Conservation (phyloP, 2,113 vertebrate genomes). For the Hemibates koningsi region DNA sequence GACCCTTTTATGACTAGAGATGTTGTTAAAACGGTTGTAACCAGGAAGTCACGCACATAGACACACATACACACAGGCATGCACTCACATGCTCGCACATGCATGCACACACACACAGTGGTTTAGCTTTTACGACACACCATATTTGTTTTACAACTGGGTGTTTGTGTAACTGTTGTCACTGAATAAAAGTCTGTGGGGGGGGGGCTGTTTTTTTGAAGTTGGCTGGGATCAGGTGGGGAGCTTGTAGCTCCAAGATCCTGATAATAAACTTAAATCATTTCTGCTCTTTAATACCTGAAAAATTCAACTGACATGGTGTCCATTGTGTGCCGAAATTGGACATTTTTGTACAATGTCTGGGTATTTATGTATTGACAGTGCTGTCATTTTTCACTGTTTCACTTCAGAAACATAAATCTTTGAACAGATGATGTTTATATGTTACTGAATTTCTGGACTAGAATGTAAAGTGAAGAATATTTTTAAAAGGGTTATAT, state of each 20-base stretch:
- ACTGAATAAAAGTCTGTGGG: background rate
- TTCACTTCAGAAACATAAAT: background rate
- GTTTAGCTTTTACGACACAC: fast-evolving
- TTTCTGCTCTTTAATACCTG: background rate
- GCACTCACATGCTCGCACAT: background rate
- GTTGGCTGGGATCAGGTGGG: background rate
- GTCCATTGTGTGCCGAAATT: fast-evolving
- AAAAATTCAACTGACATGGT: background rate
- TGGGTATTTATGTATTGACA: background rate
- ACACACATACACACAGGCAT: background rate
- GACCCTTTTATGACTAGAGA: too few relatives aligned
- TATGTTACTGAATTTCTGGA: background rate
- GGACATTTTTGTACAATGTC: fast-evolving
- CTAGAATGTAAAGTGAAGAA: background rate
- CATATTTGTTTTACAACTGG: background rate
- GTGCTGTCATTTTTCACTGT: background rate
- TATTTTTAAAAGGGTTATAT: background rate
- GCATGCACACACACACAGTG: background rate
- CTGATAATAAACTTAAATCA: fast-evolving
- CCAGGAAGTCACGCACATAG: background rate
- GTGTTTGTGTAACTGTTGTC: background rate
- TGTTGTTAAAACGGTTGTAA: background rate
- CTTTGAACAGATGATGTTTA: fast-evolving
- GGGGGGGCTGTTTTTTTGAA: background rate
- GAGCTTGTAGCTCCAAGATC: background rate